A percentile compares a stretch with the other conserved stretches of the same genome.
Evolutionary conservation across 2,797 vertebrate species (phyloP).

Genomic region (Malacoctenus gilli): DNA sequence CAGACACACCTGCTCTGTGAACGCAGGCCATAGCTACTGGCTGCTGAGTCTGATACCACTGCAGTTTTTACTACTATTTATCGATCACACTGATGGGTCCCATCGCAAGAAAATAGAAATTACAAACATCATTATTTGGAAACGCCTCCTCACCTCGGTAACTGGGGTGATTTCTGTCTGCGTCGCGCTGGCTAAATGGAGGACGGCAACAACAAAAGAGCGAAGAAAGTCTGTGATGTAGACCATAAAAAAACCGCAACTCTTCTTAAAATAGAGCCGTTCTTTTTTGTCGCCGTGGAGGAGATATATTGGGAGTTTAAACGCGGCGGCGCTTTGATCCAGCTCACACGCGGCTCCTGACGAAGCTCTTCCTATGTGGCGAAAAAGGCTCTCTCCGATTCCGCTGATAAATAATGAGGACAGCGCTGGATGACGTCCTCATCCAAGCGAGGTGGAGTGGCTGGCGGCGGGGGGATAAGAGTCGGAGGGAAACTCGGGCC

Average conservation of each 20-base stretch:
- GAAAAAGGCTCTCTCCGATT: conserved; percentile 24
- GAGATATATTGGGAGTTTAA: conserved; percentile 48
- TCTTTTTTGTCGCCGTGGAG: conserved; percentile 35
- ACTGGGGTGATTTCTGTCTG: conserved; percentile 16
- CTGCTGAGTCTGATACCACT: too few relatives aligned
- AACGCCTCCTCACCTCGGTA: conserved; percentile 9
- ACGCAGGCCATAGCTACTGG: too few relatives aligned
- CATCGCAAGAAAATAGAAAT: conserved; percentile 14
- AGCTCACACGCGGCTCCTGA: conserved; percentile 39
- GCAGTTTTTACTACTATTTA: conserved; percentile 21
- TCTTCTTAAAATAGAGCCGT: conserved; percentile 47
- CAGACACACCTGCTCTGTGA: too few relatives aligned
- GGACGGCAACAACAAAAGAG: too few relatives aligned
- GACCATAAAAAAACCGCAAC: conserved; percentile 19
- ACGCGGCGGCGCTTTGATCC: conserved; percentile 48
- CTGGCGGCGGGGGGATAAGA: not conserved
- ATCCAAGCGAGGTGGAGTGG: too few relatives aligned
- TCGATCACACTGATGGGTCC: conserved; percentile 14
- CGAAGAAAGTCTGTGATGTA: conserved; percentile 6
- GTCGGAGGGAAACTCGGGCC: conserved; percentile 8
- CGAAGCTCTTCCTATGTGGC: conserved; percentile 24
- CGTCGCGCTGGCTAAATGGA: conserved; percentile 10
- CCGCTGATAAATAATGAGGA: conserved; percentile 44
- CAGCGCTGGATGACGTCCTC: too few relatives aligned
- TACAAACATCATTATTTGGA: too few relatives aligned